Base-by-base conservation (phyloP, 2,888 invertebrate genomes). In the Andricus quercusramuli region DNA sequence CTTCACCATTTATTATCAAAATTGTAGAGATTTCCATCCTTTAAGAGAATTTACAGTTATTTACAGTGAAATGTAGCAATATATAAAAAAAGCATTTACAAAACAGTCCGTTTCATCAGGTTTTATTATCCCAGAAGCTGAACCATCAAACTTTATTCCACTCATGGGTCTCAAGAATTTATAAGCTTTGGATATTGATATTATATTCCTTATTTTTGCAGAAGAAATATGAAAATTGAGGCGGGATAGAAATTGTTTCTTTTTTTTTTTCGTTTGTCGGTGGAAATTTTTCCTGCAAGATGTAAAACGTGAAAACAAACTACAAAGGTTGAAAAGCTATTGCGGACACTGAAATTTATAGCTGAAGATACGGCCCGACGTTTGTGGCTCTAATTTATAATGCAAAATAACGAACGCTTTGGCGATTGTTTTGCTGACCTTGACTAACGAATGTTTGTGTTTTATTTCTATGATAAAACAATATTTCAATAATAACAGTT, bases 371-470 rank as follows among this genome's bases (percentile, higher is more conserved):
- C 17, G 25, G 29, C 0, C 25, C 47, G 51, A 70, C 29, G 29
- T 47, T 70, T 70, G 25, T 51, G 22, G 25, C 47, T 68, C 20
- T 68, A 70, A 70, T 70, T 70, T 70, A 70, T 70, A 70, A 70
- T 70, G 47, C 51, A 70, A 70, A 70, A 70, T 51, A 70, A 70
- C 25, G 17, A 70, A 70, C 25, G 17, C 70, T 56, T 56, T 25
- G 25, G 3, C 25, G 44, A 68, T 70, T 70, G 29, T 70, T 70
- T 70, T 51, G 11, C 32, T 37, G 20, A 65, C 17, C 65, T 65
- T 37, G 65, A 65, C 32, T 32, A 65, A 65, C 3, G 29, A 70
- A 29, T 51, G 29, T 70, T 17, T 29, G 47, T 44, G 29, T 70
- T 70, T 47, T 44, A 29, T 51, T 70, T 70, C 47, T 29, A 25